phyloP scores from a whole-genome alignment of 2,113 vertebrate genomes.

The Clarias gariepinus region DNA sequence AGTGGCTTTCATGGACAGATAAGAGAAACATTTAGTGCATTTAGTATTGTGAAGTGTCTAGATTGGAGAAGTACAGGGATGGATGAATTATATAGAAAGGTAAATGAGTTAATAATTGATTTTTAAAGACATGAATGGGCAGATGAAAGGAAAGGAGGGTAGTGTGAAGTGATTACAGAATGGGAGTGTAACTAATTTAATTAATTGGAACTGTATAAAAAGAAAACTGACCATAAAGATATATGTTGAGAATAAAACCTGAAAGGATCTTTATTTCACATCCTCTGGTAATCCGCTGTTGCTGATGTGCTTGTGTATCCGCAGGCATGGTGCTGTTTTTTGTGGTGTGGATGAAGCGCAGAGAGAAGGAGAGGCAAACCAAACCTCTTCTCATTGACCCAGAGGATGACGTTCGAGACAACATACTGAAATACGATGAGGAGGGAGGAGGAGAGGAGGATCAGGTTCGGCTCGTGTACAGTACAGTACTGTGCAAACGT shows the following conservation, averaged over 20 bases:
- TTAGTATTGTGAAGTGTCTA: neutral
- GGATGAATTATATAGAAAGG: neutral
- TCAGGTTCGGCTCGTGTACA: slow-evolving; percentile 75
- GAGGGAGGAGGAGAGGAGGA: slow-evolving; percentile 97
- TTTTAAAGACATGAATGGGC: neutral
- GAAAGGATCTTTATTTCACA: too few relatives aligned
- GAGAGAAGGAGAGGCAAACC: slow-evolving; percentile 91
- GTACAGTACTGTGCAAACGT: too few relatives aligned
- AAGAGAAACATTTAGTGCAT: too few relatives aligned
- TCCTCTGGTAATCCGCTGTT: neutral
- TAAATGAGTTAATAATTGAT: neutral
- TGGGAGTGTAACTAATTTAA: neutral
- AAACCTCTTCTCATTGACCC: slow-evolving; percentile 96
- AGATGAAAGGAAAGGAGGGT: neutral
- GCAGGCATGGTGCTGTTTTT: slow-evolving; percentile 94
- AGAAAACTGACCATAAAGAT: neutral
- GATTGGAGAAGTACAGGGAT: neutral
- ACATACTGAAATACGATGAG: slow-evolving; percentile 95
- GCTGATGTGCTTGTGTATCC: neutral
- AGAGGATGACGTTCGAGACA: slow-evolving; percentile 93
- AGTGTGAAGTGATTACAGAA: neutral
- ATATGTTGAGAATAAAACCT: neutral
- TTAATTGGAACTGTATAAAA: neutral
- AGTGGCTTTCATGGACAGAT: neutral
- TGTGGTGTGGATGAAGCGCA: slow-evolving; percentile 90